Evolutionary conservation across 2,888 invertebrate genomes (phyloP), one percentile per base, ranked within the genome.

Genomic region (Drosophila melanocephala): DNA sequence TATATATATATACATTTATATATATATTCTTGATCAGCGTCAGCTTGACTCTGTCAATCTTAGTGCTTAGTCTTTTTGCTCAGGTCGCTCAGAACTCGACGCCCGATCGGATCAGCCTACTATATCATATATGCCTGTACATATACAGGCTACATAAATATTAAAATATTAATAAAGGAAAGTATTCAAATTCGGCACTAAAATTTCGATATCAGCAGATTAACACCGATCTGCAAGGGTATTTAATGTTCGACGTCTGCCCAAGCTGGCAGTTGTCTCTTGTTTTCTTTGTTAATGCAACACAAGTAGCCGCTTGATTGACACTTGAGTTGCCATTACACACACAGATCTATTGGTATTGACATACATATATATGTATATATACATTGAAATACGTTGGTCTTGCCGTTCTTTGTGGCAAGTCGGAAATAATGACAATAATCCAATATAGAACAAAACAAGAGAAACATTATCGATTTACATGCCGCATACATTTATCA

Each of bases 291-390:
- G 67, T 74, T 77, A 81, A 81, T 84, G 86, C 76, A 72, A 57
- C 78, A 72, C 75, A 85, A 85, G 83, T 80, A 85, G 77, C 75
- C 59, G 68, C 64, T 77, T 81, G 84, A 84, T 86, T 84, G 84
- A 81, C 84, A 86, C 87, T 84, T 86, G 77, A 84, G 84, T 64
- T 86, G 83, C 32, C 57, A 61, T 73, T 47, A 52, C 60, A 65
- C 56, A 72, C 7, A 59, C 71, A 42, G 33, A 71, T 33, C 64
- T 47, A 58, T 53, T 16, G 37, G 22, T 37, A 9, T 33, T 5
- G n/a, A n/a, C 37, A 6, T 30, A 26, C 4, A 39, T 6, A 14
- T 6, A 60, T n/a, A 33, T 0, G 5, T 22, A 32, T 32, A 32
- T 32, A 9, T 9, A n/a, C 22, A 44, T 22, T 14, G 14, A 22